Percentiles rank a stretch among this genome's conserved stretches.
Conservation (phyloP, 2,113 vertebrate species). For the Dascyllus trimaculatus region DNA sequence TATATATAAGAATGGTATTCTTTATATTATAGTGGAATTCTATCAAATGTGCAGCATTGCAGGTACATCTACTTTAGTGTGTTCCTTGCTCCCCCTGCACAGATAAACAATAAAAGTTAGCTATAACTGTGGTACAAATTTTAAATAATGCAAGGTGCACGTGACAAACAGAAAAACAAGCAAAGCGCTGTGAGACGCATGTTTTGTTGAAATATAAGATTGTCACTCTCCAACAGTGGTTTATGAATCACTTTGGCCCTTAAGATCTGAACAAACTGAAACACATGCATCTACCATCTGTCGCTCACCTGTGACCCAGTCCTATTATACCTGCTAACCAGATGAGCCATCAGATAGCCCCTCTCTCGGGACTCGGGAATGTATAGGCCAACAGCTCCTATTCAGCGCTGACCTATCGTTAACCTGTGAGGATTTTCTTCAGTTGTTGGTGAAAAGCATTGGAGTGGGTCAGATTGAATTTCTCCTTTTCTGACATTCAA, state of each 20-base stretch:
- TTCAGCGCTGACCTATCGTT: slow-evolving; percentile 54
- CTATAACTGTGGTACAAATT: neutral
- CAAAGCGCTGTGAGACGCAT: neutral
- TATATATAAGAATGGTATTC: too few species aligned
- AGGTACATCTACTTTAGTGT: neutral
- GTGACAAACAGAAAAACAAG: neutral
- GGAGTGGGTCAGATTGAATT: slow-evolving; percentile 61
- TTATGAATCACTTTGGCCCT: slow-evolving; percentile 39
- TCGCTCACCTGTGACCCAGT: slow-evolving; percentile 62
- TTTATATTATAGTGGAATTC: neutral
- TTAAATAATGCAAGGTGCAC: neutral
- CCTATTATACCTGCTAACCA: slow-evolving; percentile 60
- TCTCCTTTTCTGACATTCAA: slow-evolving; percentile 53
- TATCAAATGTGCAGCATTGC: neutral
- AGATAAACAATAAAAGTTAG: neutral
- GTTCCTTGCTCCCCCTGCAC: neutral
- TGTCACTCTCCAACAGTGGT: slow-evolving; percentile 8
- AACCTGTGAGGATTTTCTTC: slow-evolving; percentile 61
- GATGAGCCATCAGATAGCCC: slow-evolving; percentile 58
- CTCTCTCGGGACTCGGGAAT: slow-evolving; percentile 46
- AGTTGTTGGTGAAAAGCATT: slow-evolving; percentile 54
- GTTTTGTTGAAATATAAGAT: slow-evolving; percentile 4
- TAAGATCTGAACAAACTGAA: slow-evolving; percentile 40
- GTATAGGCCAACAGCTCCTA: slow-evolving; percentile 26
- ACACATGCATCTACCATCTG: slow-evolving; percentile 53